Evolutionary conservation across 1,140 invertebrate genomes (phyloP).

Genomic region (Ganaspis sp.): DNA sequence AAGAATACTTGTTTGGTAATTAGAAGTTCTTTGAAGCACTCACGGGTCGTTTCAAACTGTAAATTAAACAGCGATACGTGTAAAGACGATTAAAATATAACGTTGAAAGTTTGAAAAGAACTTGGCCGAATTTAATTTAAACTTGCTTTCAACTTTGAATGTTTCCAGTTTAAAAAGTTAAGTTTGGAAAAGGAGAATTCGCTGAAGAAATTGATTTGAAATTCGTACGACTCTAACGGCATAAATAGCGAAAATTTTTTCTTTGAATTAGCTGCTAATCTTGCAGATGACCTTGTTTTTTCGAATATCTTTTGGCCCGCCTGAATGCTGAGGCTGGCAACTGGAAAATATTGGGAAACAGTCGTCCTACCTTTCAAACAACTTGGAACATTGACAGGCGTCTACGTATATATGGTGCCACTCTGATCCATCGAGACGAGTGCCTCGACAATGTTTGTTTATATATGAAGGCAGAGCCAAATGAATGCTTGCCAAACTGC

Average conservation of each 20-base stretch:
- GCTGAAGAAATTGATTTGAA: not conserved
- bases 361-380: not conserved
- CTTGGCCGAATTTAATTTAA: conserved; percentile 7
- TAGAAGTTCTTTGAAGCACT: not conserved
- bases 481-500: conserved; percentile 17
- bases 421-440: conserved; percentile 17
- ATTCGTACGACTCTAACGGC: not conserved
- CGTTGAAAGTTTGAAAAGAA: not conserved
- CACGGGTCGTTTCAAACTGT: not conserved
- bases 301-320: not conserved
- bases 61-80: conserved; percentile 9
- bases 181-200: not conserved
- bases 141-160: not conserved
- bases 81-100: conserved; percentile 2
- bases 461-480: conserved; percentile 13
- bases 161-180: conserved; percentile 7
- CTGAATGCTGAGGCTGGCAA: not conserved
- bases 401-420: not conserved
- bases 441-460: conserved; percentile 8
- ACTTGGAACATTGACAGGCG: conserved; percentile 20
- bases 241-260: not conserved
- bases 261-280: not conserved
- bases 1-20: too few relatives aligned
- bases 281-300: not conserved
- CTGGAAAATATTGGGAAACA: conserved; percentile 25